phyloP scores from a whole-genome alignment of 2,797 vertebrate genomes.

The Xenopus petersii region DNA sequence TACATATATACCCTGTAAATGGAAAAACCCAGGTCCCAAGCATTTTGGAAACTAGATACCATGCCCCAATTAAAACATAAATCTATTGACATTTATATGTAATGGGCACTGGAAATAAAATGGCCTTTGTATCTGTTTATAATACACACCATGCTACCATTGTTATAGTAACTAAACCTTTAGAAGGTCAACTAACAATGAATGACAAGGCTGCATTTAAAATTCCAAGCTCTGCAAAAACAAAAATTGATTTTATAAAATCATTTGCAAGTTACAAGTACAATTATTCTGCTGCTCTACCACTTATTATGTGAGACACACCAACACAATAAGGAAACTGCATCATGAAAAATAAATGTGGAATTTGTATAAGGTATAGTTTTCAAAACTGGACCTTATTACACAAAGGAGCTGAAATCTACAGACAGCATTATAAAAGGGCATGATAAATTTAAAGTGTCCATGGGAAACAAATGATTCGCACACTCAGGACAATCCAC shows the following conservation, averaged over 20 bases:
- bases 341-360: too few relatives aligned
- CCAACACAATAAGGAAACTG: too few relatives aligned
- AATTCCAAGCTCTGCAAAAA: constrained; percentile 2
- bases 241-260: constrained; percentile 18
- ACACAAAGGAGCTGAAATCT: background rate
- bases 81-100: background rate
- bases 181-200: constrained; percentile 10
- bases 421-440: too few relatives aligned
- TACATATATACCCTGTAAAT: too few relatives aligned
- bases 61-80: too few relatives aligned
- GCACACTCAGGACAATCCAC: too few relatives aligned
- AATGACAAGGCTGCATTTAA: constrained; percentile 6
- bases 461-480: too few relatives aligned
- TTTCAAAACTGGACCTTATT: background rate
- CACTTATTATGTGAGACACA: background rate
- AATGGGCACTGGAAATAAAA: background rate
- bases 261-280: constrained; percentile 20
- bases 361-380: too few relatives aligned
- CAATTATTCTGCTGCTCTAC: constrained; percentile 4
- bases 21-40: too few relatives aligned
- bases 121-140: background rate
- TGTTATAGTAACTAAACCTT: background rate
- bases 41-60: too few relatives aligned
- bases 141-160: background rate
- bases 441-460: too few relatives aligned